phyloP scores from a whole-genome alignment of 2,797 vertebrate genomes.

The Onychomys torridus region DNA sequence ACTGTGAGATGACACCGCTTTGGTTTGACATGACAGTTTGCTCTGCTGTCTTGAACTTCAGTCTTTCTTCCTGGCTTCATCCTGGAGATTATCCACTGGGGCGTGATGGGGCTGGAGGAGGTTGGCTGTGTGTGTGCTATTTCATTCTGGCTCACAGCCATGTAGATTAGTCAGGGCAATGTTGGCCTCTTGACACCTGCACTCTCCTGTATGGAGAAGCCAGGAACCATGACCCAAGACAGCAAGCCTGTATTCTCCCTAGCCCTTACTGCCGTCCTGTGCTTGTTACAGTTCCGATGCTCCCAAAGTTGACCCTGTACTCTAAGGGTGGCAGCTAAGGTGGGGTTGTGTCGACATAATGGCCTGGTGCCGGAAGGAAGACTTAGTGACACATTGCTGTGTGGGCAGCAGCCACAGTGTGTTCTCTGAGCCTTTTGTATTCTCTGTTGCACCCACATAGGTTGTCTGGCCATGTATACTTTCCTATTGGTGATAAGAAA shows the following conservation, averaged over 20 bases:
- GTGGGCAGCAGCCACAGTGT: accelerated
- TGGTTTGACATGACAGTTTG: neutral
- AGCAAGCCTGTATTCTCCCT: neutral
- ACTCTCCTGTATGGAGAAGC: neutral
- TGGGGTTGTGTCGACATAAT: neutral
- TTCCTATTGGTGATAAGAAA: neutral
- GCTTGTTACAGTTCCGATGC: neutral
- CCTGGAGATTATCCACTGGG: neutral
- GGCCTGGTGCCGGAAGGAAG: neutral
- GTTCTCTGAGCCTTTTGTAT: neutral
- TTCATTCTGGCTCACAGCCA: neutral
- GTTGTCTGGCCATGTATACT: neutral
- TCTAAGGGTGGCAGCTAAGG: neutral
- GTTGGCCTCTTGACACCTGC: neutral
- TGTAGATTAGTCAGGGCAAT: neutral
- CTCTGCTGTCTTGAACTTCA: neutral
- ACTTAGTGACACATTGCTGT: neutral
- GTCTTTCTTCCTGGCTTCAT: neutral
- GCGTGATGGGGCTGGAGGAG: neutral
- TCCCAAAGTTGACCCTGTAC: neutral
- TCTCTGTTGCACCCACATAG: neutral
- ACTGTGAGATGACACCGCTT: neutral
- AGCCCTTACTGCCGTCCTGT: neutral
- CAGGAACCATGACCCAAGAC: no score
- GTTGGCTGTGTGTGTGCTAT: neutral